phyloP scores from a whole-genome alignment of 30 jellyfish, hydroid and myxozoan genomes.

The Cassiopea andromeda region DNA sequence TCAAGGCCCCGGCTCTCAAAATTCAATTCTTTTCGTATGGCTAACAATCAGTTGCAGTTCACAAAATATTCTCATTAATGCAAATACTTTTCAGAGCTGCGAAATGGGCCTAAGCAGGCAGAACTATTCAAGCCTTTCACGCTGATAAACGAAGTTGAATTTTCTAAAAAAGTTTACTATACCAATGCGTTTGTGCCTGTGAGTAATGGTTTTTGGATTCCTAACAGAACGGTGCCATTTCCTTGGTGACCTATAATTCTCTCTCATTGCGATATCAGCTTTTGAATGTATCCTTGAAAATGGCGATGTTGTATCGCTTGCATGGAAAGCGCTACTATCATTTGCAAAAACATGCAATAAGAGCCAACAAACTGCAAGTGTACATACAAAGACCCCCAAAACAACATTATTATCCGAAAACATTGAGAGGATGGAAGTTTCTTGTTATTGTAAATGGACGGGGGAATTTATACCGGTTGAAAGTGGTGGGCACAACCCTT shows the following conservation, averaged over 20 bases:
- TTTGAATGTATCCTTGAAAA: neutral
- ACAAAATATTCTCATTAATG: neutral
- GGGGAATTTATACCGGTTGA: conserved; percentile 64
- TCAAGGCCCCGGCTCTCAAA: neutral
- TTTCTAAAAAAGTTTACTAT: too few species aligned
- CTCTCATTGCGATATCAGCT: too few species aligned
- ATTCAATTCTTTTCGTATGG: neutral
- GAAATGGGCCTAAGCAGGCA: neutral
- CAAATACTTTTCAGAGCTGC: neutral
- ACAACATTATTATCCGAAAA: neutral
- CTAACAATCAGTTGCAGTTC: neutral
- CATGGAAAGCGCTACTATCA: neutral
- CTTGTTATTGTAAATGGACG: conserved; percentile 36
- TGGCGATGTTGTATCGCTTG: neutral
- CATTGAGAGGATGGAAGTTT: neutral
- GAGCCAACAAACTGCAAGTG: neutral
- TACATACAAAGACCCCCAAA: neutral
- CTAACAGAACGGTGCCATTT: too few species aligned
- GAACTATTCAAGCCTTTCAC: too few species aligned
- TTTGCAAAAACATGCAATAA: neutral
- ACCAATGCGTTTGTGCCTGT: too few species aligned
- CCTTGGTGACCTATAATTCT: too few species aligned
- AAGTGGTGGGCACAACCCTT: conserved; percentile 64
- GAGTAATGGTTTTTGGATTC: too few species aligned
- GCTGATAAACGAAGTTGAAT: too few species aligned